Percentiles rank a stretch among this genome's conserved stretches.
phyloP scores from a whole-genome alignment of 2,888 invertebrate species.

The Brachyptera putata region DNA sequence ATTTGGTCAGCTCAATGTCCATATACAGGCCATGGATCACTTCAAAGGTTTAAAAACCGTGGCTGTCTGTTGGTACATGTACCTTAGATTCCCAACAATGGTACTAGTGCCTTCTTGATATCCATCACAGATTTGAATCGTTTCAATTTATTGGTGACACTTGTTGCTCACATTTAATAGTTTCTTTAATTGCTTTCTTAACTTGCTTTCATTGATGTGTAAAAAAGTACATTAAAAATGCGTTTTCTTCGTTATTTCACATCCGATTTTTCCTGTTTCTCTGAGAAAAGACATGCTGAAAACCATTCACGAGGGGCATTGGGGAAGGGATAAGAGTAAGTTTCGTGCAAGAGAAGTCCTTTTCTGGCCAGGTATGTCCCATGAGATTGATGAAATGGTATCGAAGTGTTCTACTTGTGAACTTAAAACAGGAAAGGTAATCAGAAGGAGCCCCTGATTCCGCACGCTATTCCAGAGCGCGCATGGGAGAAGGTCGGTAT shows the following conservation, averaged over 20 bases:
- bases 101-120: not conserved
- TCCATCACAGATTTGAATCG: not conserved
- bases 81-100: not conserved
- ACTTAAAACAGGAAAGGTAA: conserved; percentile 12
- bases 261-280: conserved; percentile 3
- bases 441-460: conserved; percentile 32
- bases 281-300: conserved; percentile 6
- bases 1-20: too few species aligned
- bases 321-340: conserved; percentile 7
- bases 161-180: too few species aligned
- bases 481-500: not conserved
- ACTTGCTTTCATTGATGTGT: too few species aligned
- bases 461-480: conserved; percentile 28
- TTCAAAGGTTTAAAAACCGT: too few species aligned
- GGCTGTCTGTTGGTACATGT: too few species aligned
- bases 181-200: too few species aligned
- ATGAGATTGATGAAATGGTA: conserved; percentile 36
- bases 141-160: too few species aligned
- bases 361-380: conserved; percentile 24
- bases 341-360: not conserved
- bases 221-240: too few species aligned
- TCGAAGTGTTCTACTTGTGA: conserved; percentile 13
- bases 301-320: conserved; percentile 14
- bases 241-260: too few species aligned
- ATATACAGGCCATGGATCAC: too few species aligned